These are phyloP conservation scores for Octodon degus DNA, from an alignment of 2,113 vertebrate genomes.

Conservation along the genomic window DNA sequence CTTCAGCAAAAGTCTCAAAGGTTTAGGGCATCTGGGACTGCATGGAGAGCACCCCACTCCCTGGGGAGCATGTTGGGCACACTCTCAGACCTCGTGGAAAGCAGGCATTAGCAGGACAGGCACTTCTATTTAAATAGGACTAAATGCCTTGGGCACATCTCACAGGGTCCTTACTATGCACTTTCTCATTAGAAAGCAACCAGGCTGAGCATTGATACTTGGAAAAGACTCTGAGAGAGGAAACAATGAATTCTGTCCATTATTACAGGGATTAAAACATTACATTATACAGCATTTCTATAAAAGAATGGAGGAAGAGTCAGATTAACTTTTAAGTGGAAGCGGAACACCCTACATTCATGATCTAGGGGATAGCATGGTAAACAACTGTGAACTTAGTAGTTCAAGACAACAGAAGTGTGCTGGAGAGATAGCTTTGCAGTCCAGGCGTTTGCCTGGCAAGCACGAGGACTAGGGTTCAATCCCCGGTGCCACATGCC, in stretches of 20 bases:
- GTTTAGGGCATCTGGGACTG: background rate
- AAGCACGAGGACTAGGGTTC: too few relatives aligned
- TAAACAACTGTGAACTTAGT: background rate
- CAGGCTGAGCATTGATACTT: background rate
- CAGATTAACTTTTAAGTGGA: background rate
- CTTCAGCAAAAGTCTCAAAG: background rate
- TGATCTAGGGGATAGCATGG: background rate
- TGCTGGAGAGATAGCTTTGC: too few relatives aligned
- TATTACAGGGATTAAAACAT: background rate
- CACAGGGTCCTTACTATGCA: background rate
- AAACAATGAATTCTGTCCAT: background rate
- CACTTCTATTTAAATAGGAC: background rate
- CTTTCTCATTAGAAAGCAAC: background rate
- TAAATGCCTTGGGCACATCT: background rate
- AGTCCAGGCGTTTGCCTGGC: too few relatives aligned
- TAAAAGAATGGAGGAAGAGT: background rate
- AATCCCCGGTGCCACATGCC: too few relatives aligned
- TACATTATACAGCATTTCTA: background rate
- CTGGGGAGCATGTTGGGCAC: fast-evolving
- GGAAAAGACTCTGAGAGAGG: background rate
- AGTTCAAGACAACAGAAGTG: background rate
- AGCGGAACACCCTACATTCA: background rate
- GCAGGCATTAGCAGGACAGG: background rate
- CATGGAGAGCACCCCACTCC: fast-evolving
- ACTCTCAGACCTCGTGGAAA: background rate